Evolutionary conservation across 2,113 vertebrate species (phyloP).

Genomic region (Thunnus thynnus): DNA sequence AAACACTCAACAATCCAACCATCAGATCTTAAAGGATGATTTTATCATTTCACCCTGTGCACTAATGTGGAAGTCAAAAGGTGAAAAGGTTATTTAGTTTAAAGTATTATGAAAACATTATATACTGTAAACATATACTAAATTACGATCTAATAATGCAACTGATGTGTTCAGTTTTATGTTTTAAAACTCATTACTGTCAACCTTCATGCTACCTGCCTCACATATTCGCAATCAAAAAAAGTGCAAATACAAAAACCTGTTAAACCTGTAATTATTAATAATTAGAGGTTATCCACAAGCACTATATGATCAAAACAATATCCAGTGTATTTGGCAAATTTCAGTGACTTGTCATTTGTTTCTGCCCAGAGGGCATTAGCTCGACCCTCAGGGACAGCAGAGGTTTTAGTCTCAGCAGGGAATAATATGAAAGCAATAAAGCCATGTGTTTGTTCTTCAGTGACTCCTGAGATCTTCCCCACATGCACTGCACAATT

Average conservation of each 20-base stretch:
- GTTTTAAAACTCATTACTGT: neutral
- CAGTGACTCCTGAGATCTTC: constrained; percentile 47
- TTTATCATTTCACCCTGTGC: neutral
- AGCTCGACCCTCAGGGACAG: constrained; percentile 7
- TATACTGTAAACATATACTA: neutral
- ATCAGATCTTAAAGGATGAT: neutral
- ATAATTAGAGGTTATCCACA: too few relatives aligned
- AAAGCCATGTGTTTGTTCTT: constrained; percentile 49
- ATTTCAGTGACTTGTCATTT: neutral
- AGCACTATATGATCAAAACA: neutral
- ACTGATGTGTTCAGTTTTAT: neutral
- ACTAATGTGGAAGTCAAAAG: neutral
- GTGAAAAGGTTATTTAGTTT: neutral
- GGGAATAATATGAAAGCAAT: constrained; percentile 45
- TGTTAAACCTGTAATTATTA: too few relatives aligned
- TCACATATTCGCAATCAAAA: neutral
- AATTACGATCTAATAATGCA: neutral
- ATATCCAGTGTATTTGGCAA: neutral
- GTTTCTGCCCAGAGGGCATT: constrained; percentile 25
- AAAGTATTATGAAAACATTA: neutral
- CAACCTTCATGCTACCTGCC: neutral
- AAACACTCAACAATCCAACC: neutral
- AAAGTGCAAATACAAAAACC: neutral
- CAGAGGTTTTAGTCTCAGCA: constrained; percentile 28
- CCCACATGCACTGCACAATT: constrained; percentile 24